A percentile compares a stretch with the other conserved stretches of the same genome.
These are phyloP conservation scores for Acanthiza pusilla DNA, from an alignment of 2,797 vertebrate species.

Conservation along the genomic window DNA sequence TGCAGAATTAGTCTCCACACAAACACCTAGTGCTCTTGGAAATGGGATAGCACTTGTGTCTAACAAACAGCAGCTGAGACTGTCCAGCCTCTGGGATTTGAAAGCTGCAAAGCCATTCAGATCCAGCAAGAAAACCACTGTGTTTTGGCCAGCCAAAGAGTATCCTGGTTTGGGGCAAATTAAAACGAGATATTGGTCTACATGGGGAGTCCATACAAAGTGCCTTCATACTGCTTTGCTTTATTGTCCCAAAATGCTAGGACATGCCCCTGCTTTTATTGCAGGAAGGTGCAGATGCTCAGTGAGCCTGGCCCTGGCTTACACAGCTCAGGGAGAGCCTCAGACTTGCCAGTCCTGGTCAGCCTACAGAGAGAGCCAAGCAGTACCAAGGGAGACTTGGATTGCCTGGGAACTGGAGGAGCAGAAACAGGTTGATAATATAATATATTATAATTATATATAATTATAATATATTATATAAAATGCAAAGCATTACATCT, in stretches of 20 bases:
- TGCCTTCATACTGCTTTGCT: not conserved
- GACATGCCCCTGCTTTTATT: not conserved
- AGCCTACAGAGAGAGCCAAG: not conserved
- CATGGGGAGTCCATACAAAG: not conserved
- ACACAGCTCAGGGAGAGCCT: not conserved
- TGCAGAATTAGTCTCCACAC: not conserved
- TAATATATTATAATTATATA: no score
- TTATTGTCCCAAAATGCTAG: not conserved
- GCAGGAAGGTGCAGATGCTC: not conserved
- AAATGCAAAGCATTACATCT: not conserved
- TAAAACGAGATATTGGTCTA: not conserved
- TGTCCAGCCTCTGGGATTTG: not conserved
- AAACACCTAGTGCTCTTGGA: not conserved
- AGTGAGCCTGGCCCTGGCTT: not conserved
- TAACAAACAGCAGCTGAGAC: not conserved
- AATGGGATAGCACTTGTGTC: not conserved
- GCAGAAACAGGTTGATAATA: not conserved
- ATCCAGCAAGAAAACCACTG: not conserved
- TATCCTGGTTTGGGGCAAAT: not conserved
- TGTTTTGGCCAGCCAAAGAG: not conserved
- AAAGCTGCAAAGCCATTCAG: not conserved
- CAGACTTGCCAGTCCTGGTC: not conserved
- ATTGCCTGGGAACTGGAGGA: not conserved
- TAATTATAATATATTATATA: no score
- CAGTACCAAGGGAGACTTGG: not conserved